Conservation (phyloP, 2,113 vertebrate species). For the Otis tarda region DNA sequence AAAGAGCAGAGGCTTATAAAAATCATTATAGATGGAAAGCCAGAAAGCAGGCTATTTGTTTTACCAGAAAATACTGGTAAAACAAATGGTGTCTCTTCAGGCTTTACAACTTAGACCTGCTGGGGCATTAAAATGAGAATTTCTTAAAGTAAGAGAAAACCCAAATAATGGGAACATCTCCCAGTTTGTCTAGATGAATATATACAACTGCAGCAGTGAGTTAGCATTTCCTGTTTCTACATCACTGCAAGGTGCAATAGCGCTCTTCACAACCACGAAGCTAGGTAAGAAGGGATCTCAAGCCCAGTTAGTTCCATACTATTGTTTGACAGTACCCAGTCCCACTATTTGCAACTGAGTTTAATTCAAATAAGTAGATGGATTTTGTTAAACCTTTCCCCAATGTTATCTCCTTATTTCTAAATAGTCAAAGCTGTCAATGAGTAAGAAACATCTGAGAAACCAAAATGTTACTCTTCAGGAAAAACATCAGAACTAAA, state of each 20-base stretch:
- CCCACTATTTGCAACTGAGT: neutral
- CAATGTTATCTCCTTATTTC: neutral
- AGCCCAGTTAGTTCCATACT: neutral
- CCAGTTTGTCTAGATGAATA: neutral
- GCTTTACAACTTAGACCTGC: neutral
- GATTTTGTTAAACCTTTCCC: neutral
- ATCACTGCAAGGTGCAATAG: neutral
- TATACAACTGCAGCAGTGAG: neutral
- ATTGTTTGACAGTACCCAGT: rapidly evolving
- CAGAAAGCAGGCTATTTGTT: neutral
- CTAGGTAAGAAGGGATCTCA: neutral
- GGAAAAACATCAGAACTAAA: neutral
- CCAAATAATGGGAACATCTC: neutral
- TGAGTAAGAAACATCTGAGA: neutral
- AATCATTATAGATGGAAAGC: neutral
- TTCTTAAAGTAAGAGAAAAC: neutral
- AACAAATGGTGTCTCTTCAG: neutral
- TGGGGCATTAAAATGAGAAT: neutral
- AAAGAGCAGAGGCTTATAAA: neutral
- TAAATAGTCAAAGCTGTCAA: neutral
- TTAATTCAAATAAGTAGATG: neutral
- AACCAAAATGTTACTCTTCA: neutral
- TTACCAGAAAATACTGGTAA: neutral
- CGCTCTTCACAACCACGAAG: neutral
- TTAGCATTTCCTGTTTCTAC: neutral